Evolutionary conservation across 2,113 vertebrate genomes (phyloP).

Genomic region (Atrichornis clamosus): DNA sequence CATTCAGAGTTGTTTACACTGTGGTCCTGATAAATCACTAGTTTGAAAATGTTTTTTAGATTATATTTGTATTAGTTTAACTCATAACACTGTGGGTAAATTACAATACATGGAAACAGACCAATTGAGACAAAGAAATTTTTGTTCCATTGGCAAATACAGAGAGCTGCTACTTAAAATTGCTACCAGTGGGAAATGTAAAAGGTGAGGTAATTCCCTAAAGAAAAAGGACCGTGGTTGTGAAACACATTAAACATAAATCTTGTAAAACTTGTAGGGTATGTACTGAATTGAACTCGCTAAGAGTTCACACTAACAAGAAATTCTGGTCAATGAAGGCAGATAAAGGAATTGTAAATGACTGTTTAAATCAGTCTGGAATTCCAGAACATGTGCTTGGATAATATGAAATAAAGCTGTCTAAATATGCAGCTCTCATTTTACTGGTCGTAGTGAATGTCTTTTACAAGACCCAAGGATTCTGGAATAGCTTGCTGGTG

Average conservation of each 20-base stretch:
- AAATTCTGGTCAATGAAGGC: slow-evolving; percentile 13
- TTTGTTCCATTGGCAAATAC: slow-evolving; percentile 12
- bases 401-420: background rate
- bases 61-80: background rate
- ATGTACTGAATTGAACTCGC: background rate
- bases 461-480: background rate
- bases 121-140: background rate
- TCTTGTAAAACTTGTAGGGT: background rate
- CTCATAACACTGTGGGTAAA: background rate
- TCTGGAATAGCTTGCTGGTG: background rate
- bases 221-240: background rate
- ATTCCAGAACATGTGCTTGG: background rate
- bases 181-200: slow-evolving; percentile 7
- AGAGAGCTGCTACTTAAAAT: slow-evolving; percentile 1
- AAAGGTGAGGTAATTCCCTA: slow-evolving; percentile 48
- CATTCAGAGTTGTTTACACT: background rate
- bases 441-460: background rate
- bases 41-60: background rate
- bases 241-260: slow-evolving; percentile 21
- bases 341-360: background rate
- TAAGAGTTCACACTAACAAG: background rate
- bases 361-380: background rate
- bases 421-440: background rate
- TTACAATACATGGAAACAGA: background rate
- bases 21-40: background rate